phyloP scores from a whole-genome alignment of 2,888 invertebrate species.

The Enchytraeus crypticus region DNA sequence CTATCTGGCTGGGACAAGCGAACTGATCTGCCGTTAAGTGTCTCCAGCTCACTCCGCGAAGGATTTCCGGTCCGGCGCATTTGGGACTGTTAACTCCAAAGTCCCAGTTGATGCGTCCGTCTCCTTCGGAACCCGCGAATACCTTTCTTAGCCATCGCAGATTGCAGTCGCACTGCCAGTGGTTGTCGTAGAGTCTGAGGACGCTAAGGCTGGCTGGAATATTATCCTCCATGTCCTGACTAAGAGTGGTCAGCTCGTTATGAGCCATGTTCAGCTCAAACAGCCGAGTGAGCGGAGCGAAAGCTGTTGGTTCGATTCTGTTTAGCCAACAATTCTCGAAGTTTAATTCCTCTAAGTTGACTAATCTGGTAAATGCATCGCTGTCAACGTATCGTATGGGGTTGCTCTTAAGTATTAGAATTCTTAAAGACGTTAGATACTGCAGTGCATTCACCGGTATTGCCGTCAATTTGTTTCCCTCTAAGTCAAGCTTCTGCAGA shows the following conservation, averaged over 20 bases:
- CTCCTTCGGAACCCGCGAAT: conserved; percentile 6
- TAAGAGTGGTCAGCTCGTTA: conserved; percentile 22
- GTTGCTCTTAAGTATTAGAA: conserved; percentile 21
- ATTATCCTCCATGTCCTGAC: conserved; percentile 8
- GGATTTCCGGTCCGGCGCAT: conserved; percentile 20
- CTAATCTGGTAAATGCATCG: conserved; percentile 17
- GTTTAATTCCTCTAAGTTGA: conserved; percentile 25
- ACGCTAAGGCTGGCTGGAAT: conserved; percentile 20
- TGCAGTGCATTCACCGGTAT: conserved; percentile 19
- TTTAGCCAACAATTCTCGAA: conserved; percentile 26
- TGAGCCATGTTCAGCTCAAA: conserved; percentile 27
- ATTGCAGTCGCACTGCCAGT: conserved; percentile 28
- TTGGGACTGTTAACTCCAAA: conserved; percentile 25
- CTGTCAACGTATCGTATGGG: conserved; percentile 18
- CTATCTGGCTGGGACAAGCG: conserved; percentile 25
- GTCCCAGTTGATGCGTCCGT: conserved; percentile 21
- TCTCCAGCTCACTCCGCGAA: conserved; percentile 24
- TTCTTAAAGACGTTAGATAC: conserved; percentile 17
- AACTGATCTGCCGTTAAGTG: conserved; percentile 22
- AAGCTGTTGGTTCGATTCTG: conserved; percentile 20
- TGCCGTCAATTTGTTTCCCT: conserved; percentile 18
- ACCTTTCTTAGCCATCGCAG: conserved; percentile 25
- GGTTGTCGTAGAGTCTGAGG: conserved; percentile 26
- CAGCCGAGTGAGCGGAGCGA: conserved; percentile 15
- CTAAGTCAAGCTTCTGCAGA: conserved; percentile 24